Evolutionary conservation across 2,113 vertebrate species (phyloP).

Genomic region (Nicator chloris): DNA sequence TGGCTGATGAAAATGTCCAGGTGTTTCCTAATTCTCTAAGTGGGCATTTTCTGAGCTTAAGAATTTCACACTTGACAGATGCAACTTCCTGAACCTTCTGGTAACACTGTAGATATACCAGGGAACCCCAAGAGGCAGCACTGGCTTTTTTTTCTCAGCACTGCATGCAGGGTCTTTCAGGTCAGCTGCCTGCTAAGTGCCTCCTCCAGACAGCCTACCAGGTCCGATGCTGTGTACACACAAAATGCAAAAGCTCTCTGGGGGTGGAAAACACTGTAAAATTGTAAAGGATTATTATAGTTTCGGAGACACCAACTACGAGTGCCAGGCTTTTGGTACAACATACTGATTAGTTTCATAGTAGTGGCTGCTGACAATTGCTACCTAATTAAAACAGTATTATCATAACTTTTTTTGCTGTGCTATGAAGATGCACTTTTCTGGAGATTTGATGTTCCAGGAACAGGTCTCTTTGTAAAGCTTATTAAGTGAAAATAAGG

Average conservation of each 20-base stretch:
- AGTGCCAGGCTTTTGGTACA: not conserved
- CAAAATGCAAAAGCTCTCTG: not conserved
- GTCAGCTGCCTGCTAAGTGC: not conserved
- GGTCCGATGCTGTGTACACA: not conserved
- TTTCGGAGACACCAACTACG: not conserved
- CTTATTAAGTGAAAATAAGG: not conserved
- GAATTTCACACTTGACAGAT: constrained; percentile 57
- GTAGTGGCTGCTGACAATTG: not conserved
- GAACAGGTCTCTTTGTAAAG: not conserved
- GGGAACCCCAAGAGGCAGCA: not conserved
- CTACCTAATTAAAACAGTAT: not conserved
- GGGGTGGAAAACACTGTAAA: not conserved
- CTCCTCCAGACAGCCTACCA: not conserved
- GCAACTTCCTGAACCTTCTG: constrained; percentile 32
- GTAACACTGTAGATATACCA: not conserved
- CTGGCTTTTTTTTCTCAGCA: not conserved
- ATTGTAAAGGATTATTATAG: not conserved
- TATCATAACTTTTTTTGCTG: not conserved
- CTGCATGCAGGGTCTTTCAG: not conserved
- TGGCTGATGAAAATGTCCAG: constrained; percentile 27
- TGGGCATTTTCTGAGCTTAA: constrained; percentile 27
- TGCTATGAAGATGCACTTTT: not conserved
- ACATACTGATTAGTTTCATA: not conserved
- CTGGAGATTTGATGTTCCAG: not conserved
- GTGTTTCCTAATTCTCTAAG: constrained; percentile 51